A percentile compares a stretch with the other conserved stretches of the same genome.
Evolutionary conservation across 2,113 vertebrate genomes (phyloP).

Genomic region (Oreotragus oreotragus): DNA sequence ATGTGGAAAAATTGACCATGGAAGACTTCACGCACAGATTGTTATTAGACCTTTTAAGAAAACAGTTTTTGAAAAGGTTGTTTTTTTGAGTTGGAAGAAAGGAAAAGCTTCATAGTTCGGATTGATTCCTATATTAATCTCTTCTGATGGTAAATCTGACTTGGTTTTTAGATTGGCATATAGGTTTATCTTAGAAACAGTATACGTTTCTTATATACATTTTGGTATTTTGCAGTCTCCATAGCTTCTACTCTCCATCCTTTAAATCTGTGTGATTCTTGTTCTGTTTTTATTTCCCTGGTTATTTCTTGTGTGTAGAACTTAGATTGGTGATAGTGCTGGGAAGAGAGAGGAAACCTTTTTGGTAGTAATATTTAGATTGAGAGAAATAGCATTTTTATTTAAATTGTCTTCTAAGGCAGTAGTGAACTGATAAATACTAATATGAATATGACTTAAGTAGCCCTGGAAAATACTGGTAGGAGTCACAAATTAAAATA

Average conservation of each 20-base stretch:
- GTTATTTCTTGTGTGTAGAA: not conserved
- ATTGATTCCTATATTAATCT: constrained; percentile 7
- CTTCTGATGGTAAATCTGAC: not conserved
- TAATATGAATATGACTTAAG: not conserved
- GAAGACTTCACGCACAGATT: not conserved
- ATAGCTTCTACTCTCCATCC: not conserved
- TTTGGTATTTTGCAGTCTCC: not conserved
- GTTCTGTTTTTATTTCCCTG: not conserved
- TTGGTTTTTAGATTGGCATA: not conserved
- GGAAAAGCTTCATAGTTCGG: not conserved
- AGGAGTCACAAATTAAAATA: constrained; percentile 14
- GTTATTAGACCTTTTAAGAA: constrained; percentile 22
- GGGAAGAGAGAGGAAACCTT: constrained; percentile 14
- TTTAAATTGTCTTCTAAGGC: constrained; percentile 13
- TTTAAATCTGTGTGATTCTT: not conserved
- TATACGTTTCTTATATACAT: not conserved
- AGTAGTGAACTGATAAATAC: not conserved
- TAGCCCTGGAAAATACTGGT: not conserved
- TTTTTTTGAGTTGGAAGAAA: not conserved
- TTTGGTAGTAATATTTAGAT: not conserved
- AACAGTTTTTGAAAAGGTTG: not conserved
- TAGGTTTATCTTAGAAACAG: not conserved
- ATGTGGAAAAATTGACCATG: not conserved
- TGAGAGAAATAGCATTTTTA: not conserved
- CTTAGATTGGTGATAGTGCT: not conserved